A percentile compares a stretch with the other conserved stretches of the same genome.
phyloP scores from a whole-genome alignment of 2,888 invertebrate genomes.

The Nomada ferruginata region DNA sequence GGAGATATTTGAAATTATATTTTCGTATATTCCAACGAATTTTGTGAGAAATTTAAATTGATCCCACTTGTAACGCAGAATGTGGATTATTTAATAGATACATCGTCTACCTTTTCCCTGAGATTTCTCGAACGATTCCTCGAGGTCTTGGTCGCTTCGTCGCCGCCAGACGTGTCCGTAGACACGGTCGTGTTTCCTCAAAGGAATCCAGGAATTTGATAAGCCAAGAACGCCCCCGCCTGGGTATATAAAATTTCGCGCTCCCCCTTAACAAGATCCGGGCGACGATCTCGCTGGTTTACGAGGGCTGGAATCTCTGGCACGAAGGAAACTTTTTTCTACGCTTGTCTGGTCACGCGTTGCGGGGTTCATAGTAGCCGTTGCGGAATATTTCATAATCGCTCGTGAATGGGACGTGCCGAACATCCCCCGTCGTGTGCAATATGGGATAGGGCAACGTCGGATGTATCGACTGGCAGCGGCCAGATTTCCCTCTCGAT shows the following conservation, averaged over 20 bases:
- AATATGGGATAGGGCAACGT: constrained; percentile 51
- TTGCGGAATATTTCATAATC: constrained; percentile 60
- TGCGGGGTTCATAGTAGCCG: constrained; percentile 31
- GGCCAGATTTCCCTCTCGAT: constrained; percentile 70
- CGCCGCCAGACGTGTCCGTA: background rate
- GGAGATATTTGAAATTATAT: no score
- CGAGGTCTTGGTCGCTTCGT: background rate
- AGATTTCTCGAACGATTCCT: constrained; percentile 1
- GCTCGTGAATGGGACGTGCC: constrained; percentile 44
- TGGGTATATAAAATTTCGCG: constrained; percentile 31
- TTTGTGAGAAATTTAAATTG: no score
- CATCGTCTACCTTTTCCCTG: background rate
- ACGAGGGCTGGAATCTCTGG: constrained; percentile 14
- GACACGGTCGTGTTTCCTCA: constrained; percentile 15
- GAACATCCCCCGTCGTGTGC: constrained; percentile 44
- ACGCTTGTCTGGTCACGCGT: constrained; percentile 20
- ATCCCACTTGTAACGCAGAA: no score
- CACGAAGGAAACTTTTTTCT: constrained; percentile 29
- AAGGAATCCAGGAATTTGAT: constrained; percentile 41
- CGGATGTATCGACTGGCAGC: constrained; percentile 66
- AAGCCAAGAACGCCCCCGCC: constrained; percentile 30
- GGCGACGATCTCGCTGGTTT: constrained; percentile 27
- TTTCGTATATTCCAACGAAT: no score
- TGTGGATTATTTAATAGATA: background rate
- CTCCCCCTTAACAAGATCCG: constrained; percentile 38